Percentiles rank a stretch among this genome's conserved stretches.
Conservation (phyloP, 1,140 invertebrate genomes). For the Frieseomelitta varia region DNA sequence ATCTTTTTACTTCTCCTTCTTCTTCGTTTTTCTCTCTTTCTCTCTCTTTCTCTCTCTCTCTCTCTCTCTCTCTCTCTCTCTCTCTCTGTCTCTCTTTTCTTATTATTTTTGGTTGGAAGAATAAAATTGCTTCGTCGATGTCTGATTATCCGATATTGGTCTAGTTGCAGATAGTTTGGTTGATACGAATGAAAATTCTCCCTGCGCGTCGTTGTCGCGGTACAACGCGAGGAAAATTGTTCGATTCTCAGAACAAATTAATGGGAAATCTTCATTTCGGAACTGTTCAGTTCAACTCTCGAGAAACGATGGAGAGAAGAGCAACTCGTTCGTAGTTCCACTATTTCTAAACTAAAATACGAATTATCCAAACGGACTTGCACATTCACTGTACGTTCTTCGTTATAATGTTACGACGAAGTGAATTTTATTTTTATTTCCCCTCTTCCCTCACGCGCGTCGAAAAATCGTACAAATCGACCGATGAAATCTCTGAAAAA, state of each 20-base stretch:
- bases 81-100: not conserved
- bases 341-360: too few species aligned
- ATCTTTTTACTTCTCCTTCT: not conserved
- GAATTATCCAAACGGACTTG: too few species aligned
- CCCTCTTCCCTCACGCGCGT: not conserved
- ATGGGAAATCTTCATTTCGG: too few species aligned
- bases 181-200: not conserved
- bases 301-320: too few species aligned
- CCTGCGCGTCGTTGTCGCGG: not conserved
- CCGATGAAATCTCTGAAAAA: not conserved
- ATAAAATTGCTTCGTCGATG: slow-evolving; percentile 23
- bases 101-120: not conserved
- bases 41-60: too few species aligned
- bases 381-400: too few species aligned
- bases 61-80: not conserved
- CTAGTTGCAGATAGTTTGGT: not conserved
- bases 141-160: slow-evolving; percentile 26
- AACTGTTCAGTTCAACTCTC: too few species aligned
- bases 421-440: not conserved
- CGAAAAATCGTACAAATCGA: not conserved
- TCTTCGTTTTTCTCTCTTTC: not conserved
- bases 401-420: not conserved
- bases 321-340: too few species aligned
- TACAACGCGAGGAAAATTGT: too few species aligned
- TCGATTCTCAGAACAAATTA: too few species aligned